Conservation (phyloP, 2,888 invertebrate species). For the Caenorhabditis sp. region DNA sequence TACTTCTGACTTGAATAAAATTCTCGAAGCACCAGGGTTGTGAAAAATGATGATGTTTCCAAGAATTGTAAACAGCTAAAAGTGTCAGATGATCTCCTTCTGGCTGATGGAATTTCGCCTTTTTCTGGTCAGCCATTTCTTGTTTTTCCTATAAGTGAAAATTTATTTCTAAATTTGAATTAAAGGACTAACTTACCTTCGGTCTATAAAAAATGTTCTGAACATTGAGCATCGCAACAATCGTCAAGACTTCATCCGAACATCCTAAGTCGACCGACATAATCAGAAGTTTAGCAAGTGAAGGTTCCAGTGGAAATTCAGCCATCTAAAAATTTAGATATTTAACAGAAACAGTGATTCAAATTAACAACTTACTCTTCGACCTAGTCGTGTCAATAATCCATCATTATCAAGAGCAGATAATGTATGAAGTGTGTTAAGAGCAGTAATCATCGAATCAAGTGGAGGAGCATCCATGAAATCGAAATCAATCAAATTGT, state of each 20-base stretch:
- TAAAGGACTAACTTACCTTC: no score
- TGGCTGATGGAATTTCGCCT: slow-evolving; percentile 97
- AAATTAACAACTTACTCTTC: slow-evolving; percentile 74
- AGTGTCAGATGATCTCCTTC: slow-evolving; percentile 97
- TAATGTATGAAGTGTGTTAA: slow-evolving; percentile 94
- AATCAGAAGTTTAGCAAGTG: slow-evolving; percentile 95
- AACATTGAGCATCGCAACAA: slow-evolving; percentile 97
- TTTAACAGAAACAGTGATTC: background rate
- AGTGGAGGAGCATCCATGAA: slow-evolving; percentile 98
- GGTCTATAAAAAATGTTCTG: slow-evolving; percentile 94
- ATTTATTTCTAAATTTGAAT: no score
- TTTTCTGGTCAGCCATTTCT: slow-evolving; percentile 95
- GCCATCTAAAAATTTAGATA: slow-evolving; percentile 83
- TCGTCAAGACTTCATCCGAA: slow-evolving; percentile 95
- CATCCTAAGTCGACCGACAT: slow-evolving; percentile 98
- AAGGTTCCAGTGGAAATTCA: slow-evolving; percentile 97
- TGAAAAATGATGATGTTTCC: slow-evolving; percentile 98
- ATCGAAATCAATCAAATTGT: slow-evolving; percentile 95
- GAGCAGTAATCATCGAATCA: slow-evolving; percentile 89
- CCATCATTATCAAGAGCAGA: slow-evolving; percentile 88
- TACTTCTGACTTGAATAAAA: slow-evolving; percentile 93
- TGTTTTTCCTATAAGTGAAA: no score
- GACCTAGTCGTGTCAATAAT: slow-evolving; percentile 75
- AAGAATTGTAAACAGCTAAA: slow-evolving; percentile 97
- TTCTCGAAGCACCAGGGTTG: slow-evolving; percentile 99